Evolutionary conservation across 2,797 vertebrate species (phyloP).

Genomic region (Amniataba percoides): DNA sequence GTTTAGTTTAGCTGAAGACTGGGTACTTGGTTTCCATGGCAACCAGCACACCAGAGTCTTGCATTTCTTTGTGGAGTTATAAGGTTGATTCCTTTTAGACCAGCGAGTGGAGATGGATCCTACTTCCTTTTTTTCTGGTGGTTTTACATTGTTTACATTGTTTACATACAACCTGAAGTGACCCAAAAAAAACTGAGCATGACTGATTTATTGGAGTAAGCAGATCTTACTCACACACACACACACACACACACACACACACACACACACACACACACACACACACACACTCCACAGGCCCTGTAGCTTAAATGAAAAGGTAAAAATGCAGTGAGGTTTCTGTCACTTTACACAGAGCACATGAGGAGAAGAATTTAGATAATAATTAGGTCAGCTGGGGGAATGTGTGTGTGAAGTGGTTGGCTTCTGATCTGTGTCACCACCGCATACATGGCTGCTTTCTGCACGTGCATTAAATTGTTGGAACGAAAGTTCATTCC

Average conservation of each 20-base stretch:
- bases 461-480: slow-evolving; percentile 22
- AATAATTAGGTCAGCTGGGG: slow-evolving; percentile 12
- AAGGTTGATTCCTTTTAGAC: no score
- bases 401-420: background rate
- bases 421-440: slow-evolving; percentile 16
- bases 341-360: background rate
- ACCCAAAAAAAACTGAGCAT: background rate
- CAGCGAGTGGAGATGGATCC: no score
- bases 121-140: no score
- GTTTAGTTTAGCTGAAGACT: no score
- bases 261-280: slow-evolving; percentile 12
- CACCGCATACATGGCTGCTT: background rate
- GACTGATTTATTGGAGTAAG: background rate
- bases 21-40: no score
- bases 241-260: no score
- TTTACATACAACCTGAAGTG: background rate
- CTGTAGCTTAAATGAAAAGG: background rate
- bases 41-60: no score
- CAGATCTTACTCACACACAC: slow-evolving; percentile 1
- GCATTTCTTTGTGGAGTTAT: no score
- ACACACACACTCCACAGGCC: background rate
- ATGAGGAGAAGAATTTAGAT: background rate
- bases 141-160: no score
- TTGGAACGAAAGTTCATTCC: slow-evolving; percentile 28
- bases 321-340: no score